These are phyloP conservation scores for Penaeus japonicus DNA, from an alignment of 1,140 invertebrate species.

Conservation along the genomic window DNA sequence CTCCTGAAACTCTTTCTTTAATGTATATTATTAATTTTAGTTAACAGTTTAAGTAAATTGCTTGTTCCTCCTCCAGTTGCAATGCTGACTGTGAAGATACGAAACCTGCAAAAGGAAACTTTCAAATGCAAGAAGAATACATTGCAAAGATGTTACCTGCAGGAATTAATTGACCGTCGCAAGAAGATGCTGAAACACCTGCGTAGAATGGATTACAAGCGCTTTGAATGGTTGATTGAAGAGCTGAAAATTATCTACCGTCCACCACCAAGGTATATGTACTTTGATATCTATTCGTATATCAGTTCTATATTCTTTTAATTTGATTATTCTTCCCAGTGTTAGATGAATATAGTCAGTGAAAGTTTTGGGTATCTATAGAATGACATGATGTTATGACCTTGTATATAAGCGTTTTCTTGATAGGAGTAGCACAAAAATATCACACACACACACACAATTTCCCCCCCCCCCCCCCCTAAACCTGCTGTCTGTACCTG, in stretches of 20 bases:
- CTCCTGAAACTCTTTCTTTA: background rate
- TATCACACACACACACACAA: too few relatives aligned
- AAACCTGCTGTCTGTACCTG: too few relatives aligned
- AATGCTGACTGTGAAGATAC: conserved; percentile 18
- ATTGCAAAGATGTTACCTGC: conserved; percentile 62
- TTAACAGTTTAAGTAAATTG: background rate
- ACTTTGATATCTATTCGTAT: background rate
- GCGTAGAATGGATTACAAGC: conserved; percentile 78
- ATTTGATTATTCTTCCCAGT: too few relatives aligned
- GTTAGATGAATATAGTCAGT: too few relatives aligned
- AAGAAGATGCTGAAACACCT: conserved; percentile 76
- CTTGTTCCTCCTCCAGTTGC: conserved; percentile 5
- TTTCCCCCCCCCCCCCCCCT: too few relatives aligned
- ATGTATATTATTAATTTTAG: background rate
- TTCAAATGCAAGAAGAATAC: conserved; percentile 11
- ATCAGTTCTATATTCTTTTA: background rate
- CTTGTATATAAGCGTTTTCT: too few relatives aligned
- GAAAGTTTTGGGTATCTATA: too few relatives aligned
- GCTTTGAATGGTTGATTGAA: conserved; percentile 87
- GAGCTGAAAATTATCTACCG: conserved; percentile 80
- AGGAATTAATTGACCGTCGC: conserved; percentile 79
- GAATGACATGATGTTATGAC: too few relatives aligned
- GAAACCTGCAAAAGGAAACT: background rate
- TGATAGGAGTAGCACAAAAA: too few relatives aligned
- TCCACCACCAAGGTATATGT: conserved; percentile 61